phyloP scores from a whole-genome alignment of 1,140 invertebrate genomes.

The Drosophila equinoxialis region DNA sequence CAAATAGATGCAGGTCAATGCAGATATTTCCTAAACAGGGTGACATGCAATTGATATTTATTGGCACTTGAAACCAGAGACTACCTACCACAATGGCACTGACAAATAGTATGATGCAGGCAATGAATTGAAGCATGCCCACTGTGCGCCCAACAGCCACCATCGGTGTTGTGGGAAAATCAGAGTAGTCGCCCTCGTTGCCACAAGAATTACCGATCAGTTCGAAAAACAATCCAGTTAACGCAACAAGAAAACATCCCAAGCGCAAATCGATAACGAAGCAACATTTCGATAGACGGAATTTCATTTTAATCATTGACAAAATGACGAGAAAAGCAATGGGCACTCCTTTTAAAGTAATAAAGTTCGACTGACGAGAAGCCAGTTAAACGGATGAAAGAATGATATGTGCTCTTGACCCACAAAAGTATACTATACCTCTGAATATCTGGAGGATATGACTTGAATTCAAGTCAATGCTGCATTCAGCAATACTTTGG shows the following conservation, averaged over 20 bases:
- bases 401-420: not conserved
- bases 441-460: too few species aligned
- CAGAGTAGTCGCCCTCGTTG: fast-evolving
- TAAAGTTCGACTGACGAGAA: too few species aligned
- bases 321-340: not conserved
- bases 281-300: conserved; percentile 27
- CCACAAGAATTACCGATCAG: not conserved
- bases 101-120: conserved; percentile 13
- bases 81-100: conserved; percentile 17
- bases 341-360: not conserved
- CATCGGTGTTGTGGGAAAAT: not conserved
- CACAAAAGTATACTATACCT: not conserved
- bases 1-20: not conserved
- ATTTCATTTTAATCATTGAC: conserved; percentile 26
- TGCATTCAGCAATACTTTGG: too few species aligned
- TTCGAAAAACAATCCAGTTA: conserved; percentile 20
- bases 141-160: not conserved
- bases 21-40: not conserved
- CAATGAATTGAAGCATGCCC: not conserved
- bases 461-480: too few species aligned
- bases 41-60: too few species aligned
- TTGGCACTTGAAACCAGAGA: too few species aligned
- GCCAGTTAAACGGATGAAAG: not conserved
- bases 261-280: conserved; percentile 1
- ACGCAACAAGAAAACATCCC: conserved; percentile 24